These are phyloP conservation scores for Phalera bucephala DNA, from an alignment of 2,888 invertebrate genomes.

Conservation along the genomic window DNA sequence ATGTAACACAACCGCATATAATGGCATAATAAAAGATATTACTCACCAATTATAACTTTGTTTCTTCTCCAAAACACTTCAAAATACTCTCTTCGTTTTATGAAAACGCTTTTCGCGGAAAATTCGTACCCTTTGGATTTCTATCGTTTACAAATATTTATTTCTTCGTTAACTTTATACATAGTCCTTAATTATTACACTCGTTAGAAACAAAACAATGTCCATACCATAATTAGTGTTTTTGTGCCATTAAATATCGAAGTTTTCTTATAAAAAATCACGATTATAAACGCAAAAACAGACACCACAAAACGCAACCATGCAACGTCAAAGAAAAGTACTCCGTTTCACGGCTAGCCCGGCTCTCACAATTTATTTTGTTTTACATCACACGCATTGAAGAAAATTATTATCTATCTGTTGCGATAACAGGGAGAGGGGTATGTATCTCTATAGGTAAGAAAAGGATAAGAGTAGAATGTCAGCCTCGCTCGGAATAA, in stretches of 20 bases:
- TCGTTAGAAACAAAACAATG: slow-evolving; percentile 11
- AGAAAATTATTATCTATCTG: slow-evolving; percentile 38
- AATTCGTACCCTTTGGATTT: slow-evolving; percentile 17
- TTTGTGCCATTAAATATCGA: slow-evolving; percentile 9
- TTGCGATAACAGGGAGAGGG: slow-evolving; percentile 30
- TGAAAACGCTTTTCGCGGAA: slow-evolving; percentile 34
- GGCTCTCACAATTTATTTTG: slow-evolving; percentile 55
- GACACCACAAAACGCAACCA: slow-evolving; percentile 52
- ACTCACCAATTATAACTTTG: slow-evolving; percentile 24
- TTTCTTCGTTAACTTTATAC: slow-evolving; percentile 14
- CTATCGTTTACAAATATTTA: slow-evolving; percentile 1
- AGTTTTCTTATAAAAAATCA: slow-evolving; percentile 35
- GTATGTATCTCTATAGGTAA: slow-evolving; percentile 11
- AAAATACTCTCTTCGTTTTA: slow-evolving; percentile 19
- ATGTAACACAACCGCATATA: slow-evolving; percentile 19
- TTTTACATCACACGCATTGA: slow-evolving; percentile 32
- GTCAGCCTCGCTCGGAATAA: not conserved
- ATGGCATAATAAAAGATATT: slow-evolving; percentile 2
- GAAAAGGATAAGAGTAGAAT: slow-evolving; percentile 20
- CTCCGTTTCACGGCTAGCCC: slow-evolving; percentile 56
- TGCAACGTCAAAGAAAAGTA: slow-evolving; percentile 61
- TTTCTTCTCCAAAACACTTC: slow-evolving; percentile 7
- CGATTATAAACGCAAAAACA: slow-evolving; percentile 48
- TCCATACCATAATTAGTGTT: slow-evolving; percentile 7
- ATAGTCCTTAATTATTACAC: slow-evolving; percentile 17